Percentiles rank a stretch among this genome's conserved stretches.
phyloP scores from a whole-genome alignment of 1,140 invertebrate genomes.

The Homarus americanus region DNA sequence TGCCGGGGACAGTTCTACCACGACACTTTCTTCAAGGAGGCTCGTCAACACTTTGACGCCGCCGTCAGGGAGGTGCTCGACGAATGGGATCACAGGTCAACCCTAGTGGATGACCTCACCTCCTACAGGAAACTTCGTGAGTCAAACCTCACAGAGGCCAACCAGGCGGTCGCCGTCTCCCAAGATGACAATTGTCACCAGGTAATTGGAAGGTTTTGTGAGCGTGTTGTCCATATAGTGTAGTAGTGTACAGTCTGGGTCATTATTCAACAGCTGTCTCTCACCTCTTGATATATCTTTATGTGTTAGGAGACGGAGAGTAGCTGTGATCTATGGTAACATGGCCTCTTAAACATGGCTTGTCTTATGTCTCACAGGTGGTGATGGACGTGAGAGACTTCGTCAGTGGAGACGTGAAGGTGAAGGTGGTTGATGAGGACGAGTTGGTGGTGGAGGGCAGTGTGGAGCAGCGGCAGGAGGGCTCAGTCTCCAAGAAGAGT shows the following conservation, averaged over 20 bases:
- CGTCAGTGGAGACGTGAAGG: constrained; percentile 24
- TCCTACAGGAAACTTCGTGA: constrained; percentile 38
- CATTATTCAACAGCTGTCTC: no score
- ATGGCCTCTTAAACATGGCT: constrained; percentile 1
- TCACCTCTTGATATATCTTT: no score
- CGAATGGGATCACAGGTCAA: constrained; percentile 5
- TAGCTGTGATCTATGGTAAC: no score
- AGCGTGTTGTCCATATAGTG: neutral
- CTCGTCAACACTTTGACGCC: constrained; percentile 35
- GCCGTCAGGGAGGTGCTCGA: constrained; percentile 19
- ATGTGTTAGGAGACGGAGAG: no score
- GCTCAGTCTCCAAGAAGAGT: constrained; percentile 42
- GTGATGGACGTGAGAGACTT: constrained; percentile 53
- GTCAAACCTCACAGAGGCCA: constrained; percentile 41
- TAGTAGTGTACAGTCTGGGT: no score
- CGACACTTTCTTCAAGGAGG: constrained; percentile 40
- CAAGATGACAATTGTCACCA: constrained; percentile 40
- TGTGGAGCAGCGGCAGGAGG: constrained; percentile 32
- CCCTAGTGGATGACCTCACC: constrained; percentile 5
- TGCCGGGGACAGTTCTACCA: constrained; percentile 39
- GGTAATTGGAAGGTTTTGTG: constrained; percentile 31
- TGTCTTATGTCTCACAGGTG: constrained; percentile 8
- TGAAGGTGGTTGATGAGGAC: constrained; percentile 52
- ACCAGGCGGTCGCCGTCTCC: constrained; percentile 54
- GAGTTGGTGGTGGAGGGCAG: constrained; percentile 56